Percentiles rank a stretch among this genome's conserved stretches.
Conservation (phyloP, 1,140 invertebrate species). For the Drosophila gunungcola region DNA sequence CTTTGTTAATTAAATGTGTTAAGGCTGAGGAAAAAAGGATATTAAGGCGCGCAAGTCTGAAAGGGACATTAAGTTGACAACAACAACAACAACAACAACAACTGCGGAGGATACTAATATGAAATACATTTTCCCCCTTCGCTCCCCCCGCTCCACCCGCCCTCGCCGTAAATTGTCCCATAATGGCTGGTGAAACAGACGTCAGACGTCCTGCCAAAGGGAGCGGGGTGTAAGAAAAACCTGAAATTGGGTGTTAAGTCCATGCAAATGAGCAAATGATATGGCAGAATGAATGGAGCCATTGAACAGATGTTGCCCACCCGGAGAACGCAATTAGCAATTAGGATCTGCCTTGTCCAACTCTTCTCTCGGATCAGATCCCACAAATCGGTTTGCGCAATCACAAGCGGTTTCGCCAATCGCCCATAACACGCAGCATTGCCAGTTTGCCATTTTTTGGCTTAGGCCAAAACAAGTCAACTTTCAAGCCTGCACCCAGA, state of each 20-base stretch:
- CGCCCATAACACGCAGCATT: slow-evolving; percentile 19
- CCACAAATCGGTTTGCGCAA: slow-evolving; percentile 9
- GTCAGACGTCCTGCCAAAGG: slow-evolving; percentile 4
- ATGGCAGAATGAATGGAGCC: slow-evolving; percentile 33
- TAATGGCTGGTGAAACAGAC: slow-evolving; percentile 59
- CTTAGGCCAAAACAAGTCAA: slow-evolving; percentile 52
- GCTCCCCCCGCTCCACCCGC: neutral
- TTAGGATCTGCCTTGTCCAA: slow-evolving; percentile 19
- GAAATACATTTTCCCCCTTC: slow-evolving; percentile 58
- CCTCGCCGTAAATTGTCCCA: slow-evolving; percentile 66
- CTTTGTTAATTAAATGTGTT: slow-evolving; percentile 83
- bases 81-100: slow-evolving; percentile 61
- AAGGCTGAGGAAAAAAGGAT: slow-evolving; percentile 70
- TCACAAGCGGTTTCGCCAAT: slow-evolving; percentile 33
- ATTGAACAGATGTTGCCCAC: slow-evolving; percentile 28
- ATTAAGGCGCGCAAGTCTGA: slow-evolving; percentile 61
- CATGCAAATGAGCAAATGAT: slow-evolving; percentile 69
- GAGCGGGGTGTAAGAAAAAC: slow-evolving; percentile 5
- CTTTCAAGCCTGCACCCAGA: slow-evolving; percentile 34
- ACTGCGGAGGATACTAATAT: slow-evolving; percentile 64
- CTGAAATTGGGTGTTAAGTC: slow-evolving; percentile 63
- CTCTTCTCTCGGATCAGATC: neutral
- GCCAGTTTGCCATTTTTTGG: slow-evolving; percentile 20
- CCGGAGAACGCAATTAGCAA: slow-evolving; percentile 31
- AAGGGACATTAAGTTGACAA: slow-evolving; percentile 79